Evolutionary conservation across 2,797 vertebrate species (phyloP).

Genomic region (Falco naumanni): DNA sequence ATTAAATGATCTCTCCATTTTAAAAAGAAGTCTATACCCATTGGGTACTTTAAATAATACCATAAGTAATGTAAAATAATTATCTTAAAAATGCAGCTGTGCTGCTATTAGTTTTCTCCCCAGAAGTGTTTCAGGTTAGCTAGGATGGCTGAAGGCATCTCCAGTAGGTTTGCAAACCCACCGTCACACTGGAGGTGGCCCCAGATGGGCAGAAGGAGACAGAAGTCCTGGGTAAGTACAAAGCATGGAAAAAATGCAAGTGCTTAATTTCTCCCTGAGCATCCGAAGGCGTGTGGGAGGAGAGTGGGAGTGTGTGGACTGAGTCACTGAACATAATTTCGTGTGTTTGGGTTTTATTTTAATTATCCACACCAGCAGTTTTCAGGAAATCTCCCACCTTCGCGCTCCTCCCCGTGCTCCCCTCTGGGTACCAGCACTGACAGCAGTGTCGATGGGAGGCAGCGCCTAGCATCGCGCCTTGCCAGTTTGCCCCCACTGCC

Average conservation of each 20-base stretch:
- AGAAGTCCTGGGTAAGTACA: neutral
- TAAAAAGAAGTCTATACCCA: neutral
- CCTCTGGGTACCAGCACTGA: neutral
- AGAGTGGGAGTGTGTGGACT: neutral
- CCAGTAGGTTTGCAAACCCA: neutral
- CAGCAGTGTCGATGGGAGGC: neutral
- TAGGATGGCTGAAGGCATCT: neutral
- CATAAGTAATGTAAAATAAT: neutral
- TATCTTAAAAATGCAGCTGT: neutral
- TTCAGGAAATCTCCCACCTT: neutral
- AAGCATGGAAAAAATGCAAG: neutral
- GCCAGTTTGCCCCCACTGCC: neutral
- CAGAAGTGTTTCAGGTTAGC: neutral
- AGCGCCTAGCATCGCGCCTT: neutral
- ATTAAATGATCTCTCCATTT: neutral
- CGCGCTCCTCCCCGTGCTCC: neutral
- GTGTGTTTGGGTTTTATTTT: neutral
- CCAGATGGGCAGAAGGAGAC: constrained; percentile 34
- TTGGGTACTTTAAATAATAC: neutral
- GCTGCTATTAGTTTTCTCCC: neutral
- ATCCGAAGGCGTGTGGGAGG: neutral
- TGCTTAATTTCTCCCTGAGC: neutral
- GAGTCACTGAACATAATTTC: neutral
- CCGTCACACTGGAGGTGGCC: neutral
- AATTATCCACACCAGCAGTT: neutral